Percentiles rank a stretch among this genome's conserved stretches.
Evolutionary conservation across 2,113 vertebrate species (phyloP).

Genomic region (Chascanopsetta lugubris): DNA sequence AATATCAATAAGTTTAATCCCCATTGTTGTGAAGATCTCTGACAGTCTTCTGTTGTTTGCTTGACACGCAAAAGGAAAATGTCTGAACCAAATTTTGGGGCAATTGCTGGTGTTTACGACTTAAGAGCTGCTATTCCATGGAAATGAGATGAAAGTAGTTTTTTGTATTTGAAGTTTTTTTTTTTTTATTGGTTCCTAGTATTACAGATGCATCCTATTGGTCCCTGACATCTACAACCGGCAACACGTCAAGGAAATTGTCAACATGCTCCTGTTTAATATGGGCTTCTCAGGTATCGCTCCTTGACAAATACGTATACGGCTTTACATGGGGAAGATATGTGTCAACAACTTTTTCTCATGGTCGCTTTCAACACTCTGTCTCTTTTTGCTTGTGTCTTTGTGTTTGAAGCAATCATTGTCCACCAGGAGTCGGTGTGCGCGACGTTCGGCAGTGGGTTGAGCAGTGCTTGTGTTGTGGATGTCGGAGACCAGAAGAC

Average conservation of each 20-base stretch:
- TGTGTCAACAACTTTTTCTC: too few relatives aligned
- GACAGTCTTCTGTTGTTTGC: too few relatives aligned
- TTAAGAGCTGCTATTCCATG: too few relatives aligned
- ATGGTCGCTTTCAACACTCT: not conserved
- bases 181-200: slow-evolving; percentile 79
- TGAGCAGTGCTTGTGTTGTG: slow-evolving; percentile 95
- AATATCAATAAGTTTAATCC: too few relatives aligned
- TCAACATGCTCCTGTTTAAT: slow-evolving; percentile 94
- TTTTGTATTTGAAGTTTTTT: not conserved
- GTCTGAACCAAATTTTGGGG: too few relatives aligned
- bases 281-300: slow-evolving; percentile 97
- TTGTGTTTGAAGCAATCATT: slow-evolving; percentile 84
- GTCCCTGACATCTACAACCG: slow-evolving; percentile 97
- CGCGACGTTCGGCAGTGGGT: slow-evolving; percentile 93
- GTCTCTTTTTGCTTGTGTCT: not conserved
- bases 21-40: too few relatives aligned
- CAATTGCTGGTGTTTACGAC: too few relatives aligned
- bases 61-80: too few relatives aligned
- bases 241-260: slow-evolving; percentile 93
- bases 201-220: slow-evolving; percentile 96
- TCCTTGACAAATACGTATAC: not conserved
- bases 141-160: too few relatives aligned
- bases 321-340: too few relatives aligned
- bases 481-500: slow-evolving; percentile 98
- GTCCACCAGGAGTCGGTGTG: slow-evolving; percentile 98